phyloP scores from a whole-genome alignment of 2,888 invertebrate genomes.

The Tenthredo notha region DNA sequence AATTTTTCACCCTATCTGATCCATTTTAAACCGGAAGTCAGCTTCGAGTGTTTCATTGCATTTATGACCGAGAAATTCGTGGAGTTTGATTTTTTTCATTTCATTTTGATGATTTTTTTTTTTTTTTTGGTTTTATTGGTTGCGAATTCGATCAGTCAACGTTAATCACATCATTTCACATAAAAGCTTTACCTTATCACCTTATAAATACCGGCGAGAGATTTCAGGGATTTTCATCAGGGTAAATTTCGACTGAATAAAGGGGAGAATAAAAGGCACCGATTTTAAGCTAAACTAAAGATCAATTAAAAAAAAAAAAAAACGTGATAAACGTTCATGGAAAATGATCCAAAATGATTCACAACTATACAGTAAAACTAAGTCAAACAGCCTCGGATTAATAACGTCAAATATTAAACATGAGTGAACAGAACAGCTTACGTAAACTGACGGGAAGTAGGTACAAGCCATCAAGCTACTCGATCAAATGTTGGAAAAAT shows the following conservation, averaged over 20 bases:
- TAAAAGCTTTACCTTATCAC: slow-evolving; percentile 44
- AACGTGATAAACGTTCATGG: background rate
- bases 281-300: background rate
- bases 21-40: background rate
- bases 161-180: slow-evolving; percentile 41
- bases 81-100: background rate
- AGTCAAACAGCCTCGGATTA: background rate
- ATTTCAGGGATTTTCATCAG: background rate
- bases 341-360: slow-evolving; percentile 31
- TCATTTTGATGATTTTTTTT: background rate
- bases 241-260: background rate
- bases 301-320: slow-evolving; percentile 9
- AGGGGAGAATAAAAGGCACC: slow-evolving; percentile 13
- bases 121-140: background rate
- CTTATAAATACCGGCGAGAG: slow-evolving; percentile 24
- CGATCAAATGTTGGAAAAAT: slow-evolving; percentile 39
- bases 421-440: slow-evolving; percentile 4
- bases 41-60: background rate
- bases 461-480: background rate
- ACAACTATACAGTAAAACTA: background rate
- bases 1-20: slow-evolving; percentile 3
- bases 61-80: background rate
- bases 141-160: slow-evolving; percentile 18
- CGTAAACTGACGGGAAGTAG: background rate
- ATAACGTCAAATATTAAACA: slow-evolving; percentile 31